Percentiles rank a stretch among this genome's conserved stretches.
phyloP scores from a whole-genome alignment of 2,113 vertebrate species.

The Bubo blakistoni region DNA sequence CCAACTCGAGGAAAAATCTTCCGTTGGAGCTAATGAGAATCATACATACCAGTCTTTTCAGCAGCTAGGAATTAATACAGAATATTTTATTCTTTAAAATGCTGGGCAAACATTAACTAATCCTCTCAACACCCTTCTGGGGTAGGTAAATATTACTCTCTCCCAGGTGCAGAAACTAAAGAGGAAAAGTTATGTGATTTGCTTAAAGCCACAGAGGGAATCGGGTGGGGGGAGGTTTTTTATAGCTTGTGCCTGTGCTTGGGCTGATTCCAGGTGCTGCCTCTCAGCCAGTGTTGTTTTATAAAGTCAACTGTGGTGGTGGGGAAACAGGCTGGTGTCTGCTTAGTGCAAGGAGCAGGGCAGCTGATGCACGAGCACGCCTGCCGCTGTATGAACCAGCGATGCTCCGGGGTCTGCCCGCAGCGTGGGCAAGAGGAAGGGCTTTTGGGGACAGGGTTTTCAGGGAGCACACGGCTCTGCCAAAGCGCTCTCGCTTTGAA shows the following conservation, averaged over 20 bases:
- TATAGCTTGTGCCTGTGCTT: neutral
- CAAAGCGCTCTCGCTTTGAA: neutral
- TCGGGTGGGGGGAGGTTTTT: neutral
- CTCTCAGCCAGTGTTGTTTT: neutral
- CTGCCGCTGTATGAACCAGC: accelerated
- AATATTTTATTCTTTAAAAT: constrained; percentile 24
- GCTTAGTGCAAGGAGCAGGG: neutral
- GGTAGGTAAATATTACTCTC: constrained; percentile 32
- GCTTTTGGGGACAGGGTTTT: neutral
- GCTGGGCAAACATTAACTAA: constrained; percentile 46
- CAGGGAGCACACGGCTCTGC: neutral
- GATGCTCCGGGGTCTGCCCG: accelerated
- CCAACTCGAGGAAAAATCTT: neutral
- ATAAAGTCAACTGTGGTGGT: neutral
- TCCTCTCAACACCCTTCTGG: constrained; percentile 6
- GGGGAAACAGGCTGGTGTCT: too few relatives aligned
- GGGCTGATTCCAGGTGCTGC: neutral
- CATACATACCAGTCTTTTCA: neutral
- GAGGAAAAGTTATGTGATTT: constrained; percentile 16
- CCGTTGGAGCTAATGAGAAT: neutral
- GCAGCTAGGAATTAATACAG: neutral
- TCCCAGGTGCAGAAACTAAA: constrained; percentile 27
- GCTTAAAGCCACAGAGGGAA: constrained; percentile 20
- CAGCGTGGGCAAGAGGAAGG: neutral
- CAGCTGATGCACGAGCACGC: accelerated